Percentiles rank a stretch among this genome's conserved stretches.
Evolutionary conservation across 2,113 vertebrate genomes (phyloP).

Genomic region (Lagopus leucura): DNA sequence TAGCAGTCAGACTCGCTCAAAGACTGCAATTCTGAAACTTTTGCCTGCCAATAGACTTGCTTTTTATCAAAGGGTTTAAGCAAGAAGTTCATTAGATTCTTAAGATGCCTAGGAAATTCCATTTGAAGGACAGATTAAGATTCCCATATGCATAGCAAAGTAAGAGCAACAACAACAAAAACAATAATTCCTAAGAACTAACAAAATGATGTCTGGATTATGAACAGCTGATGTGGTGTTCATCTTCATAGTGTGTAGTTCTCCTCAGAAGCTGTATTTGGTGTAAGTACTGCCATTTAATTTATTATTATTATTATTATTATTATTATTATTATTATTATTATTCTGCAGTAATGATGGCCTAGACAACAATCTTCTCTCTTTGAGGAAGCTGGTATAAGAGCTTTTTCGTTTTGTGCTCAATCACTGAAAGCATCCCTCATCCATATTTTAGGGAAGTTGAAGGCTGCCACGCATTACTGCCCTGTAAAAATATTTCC

Average conservation of each 20-base stretch:
- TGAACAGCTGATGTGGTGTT: not conserved
- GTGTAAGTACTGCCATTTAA: not conserved
- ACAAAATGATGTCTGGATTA: not conserved
- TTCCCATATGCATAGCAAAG: not conserved
- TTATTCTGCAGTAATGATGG: not conserved
- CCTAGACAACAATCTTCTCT: constrained; percentile 51
- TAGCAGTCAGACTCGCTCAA: accelerated
- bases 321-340: no score
- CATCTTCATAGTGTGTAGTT: not conserved
- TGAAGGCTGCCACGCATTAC: constrained; percentile 56
- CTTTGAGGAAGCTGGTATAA: constrained; percentile 16
- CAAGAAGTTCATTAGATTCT: not conserved
- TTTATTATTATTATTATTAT: no score
- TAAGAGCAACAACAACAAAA: not conserved
- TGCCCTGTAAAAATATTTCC: constrained; percentile 71
- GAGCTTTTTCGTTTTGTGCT: constrained; percentile 65
- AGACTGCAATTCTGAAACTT: not conserved
- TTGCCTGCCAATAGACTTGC: accelerated
- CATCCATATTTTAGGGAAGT: constrained; percentile 72
- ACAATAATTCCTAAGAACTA: not conserved
- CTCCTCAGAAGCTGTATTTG: not conserved
- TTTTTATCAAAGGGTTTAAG: not conserved
- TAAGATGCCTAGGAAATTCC: not conserved
- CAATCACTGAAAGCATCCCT: constrained; percentile 58
- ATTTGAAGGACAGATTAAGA: not conserved